Evolutionary conservation across 2,113 vertebrate species (phyloP), one percentile per base, ranked within the genome.

Genomic region (Ibidorhyncha struthersii): DNA sequence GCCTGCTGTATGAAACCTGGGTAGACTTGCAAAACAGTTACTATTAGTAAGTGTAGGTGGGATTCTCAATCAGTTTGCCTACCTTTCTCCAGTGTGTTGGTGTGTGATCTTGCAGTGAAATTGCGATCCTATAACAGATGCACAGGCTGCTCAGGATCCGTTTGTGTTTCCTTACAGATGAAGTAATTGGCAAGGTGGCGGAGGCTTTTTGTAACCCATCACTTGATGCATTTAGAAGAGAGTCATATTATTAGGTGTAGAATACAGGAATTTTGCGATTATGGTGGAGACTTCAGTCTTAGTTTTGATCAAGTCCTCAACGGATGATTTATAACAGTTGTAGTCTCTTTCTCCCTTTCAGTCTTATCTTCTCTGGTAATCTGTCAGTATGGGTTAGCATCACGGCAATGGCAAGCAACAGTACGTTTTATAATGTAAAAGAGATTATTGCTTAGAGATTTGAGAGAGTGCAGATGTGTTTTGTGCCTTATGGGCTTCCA

Each of bases 391-490:
- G 82, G 43, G 73, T 87, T 93, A 82, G 34, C 87, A 53, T 79
- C 1, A 7, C 73, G 43, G 91, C 56, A 58, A 17, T 47, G 53
- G 47, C 83, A 96, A 96, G 45, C 72, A 90, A 89, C 74, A 84
- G 49, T 91, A 86, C 22, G 1, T 86, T 94, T 96, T 87, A 56
- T 63, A 83, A 87, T 85, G 74, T 92, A 84, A 66, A 66, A 96
- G 77, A 94, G 74, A 91, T 94, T 94, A 62, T 86, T 96, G 73
- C 78, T 79, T 90, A 91, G 73, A 89, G 82, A 91, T 70, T 89
- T 81, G 69, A 66, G 79, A 38, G 62, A 79, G 25, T 52, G 21
- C 79, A 92, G 82, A 89, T 92, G 94, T 86, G 71, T 41, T 89
- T 53, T 73, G 34, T 91, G 79, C 91, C 65, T 96, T 65, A 36